These are phyloP conservation scores for Mustela lutreola DNA, from an alignment of 2,113 vertebrate genomes.

Conservation along the genomic window DNA sequence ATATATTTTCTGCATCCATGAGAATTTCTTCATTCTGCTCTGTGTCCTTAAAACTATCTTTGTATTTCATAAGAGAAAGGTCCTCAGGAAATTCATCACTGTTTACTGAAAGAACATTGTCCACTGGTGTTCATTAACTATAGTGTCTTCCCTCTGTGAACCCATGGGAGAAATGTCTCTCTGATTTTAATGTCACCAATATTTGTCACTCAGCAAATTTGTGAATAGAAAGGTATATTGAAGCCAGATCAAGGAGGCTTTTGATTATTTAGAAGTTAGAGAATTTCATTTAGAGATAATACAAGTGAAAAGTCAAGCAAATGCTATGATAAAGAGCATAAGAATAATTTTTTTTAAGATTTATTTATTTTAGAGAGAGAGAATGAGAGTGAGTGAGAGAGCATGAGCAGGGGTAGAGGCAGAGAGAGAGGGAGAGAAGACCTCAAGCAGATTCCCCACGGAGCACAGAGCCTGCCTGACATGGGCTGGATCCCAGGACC, in stretches of 20 bases:
- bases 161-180: neutral
- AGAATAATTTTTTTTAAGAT: neutral
- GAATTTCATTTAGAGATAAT: neutral
- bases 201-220: neutral
- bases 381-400: neutral
- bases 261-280: neutral
- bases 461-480: neutral
- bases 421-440: neutral
- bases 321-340: neutral
- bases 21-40: slow-evolving; percentile 21
- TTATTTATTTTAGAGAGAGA: neutral
- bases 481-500: neutral
- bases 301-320: neutral
- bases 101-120: neutral
- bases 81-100: neutral
- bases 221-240: neutral
- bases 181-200: neutral
- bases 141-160: neutral
- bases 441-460: neutral
- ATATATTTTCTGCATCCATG: neutral
- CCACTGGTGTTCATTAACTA: neutral
- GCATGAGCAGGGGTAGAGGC: neutral
- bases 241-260: neutral
- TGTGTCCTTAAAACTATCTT: slow-evolving; percentile 19
- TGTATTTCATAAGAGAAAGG: neutral